Percentiles rank a stretch among this genome's conserved stretches.
These are phyloP conservation scores for Phainopepla nitens DNA, from an alignment of 2,113 vertebrate species.

Conservation along the genomic window DNA sequence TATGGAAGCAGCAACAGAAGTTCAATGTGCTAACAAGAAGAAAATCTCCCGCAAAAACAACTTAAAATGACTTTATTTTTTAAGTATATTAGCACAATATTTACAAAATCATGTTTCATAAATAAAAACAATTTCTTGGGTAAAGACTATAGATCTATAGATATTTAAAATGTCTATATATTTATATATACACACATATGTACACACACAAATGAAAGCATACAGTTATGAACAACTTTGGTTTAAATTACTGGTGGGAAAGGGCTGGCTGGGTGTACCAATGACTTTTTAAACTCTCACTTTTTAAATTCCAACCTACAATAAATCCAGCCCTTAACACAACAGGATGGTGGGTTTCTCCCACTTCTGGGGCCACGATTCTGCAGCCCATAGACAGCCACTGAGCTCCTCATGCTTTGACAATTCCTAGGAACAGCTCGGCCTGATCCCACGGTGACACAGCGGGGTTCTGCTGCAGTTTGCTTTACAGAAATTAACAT, in stretches of 20 bases:
- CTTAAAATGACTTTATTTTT: constrained; percentile 75
- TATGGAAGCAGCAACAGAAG: not conserved
- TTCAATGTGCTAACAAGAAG: not conserved
- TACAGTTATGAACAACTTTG: constrained; percentile 71
- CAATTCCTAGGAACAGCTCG: not conserved
- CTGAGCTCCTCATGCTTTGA: not conserved
- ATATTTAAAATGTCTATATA: constrained; percentile 71
- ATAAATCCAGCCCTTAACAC: constrained; percentile 10
- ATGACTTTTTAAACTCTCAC: not conserved
- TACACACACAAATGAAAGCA: constrained; percentile 20
- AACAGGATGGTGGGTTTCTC: constrained; percentile 14
- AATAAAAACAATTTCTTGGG: constrained; percentile 72
- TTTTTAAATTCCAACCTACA: constrained; percentile 34
- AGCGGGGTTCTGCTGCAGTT: not conserved
- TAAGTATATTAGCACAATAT: constrained; percentile 75
- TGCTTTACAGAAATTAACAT: not conserved
- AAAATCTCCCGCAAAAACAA: constrained; percentile 61
- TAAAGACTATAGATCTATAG: constrained; percentile 71
- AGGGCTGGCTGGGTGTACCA: not conserved
- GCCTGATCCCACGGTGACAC: not conserved
- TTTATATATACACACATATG: constrained; percentile 24
- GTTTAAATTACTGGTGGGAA: constrained; percentile 66
- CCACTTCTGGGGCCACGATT: not conserved
- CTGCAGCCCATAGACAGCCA: not conserved
- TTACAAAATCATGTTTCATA: constrained; percentile 77